Base-by-base conservation (phyloP, 2,797 vertebrate genomes). In the Hydrophis major region DNA sequence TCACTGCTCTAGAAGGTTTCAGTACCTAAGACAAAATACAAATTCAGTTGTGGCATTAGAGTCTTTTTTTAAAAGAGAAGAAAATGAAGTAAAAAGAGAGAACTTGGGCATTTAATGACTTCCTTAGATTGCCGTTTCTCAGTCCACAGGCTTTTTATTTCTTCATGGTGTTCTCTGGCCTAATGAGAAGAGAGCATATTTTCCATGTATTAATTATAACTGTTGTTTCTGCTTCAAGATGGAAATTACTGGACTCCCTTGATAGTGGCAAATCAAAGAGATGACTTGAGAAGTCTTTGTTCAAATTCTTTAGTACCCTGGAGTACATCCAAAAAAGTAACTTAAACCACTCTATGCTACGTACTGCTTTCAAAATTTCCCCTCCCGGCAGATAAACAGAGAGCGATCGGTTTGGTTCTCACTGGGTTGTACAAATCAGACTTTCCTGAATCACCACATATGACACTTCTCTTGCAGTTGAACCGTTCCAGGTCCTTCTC, bases 381-480 rank as follows among this genome's bases (percentile, higher is more conserved):
- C 27, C 16, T 88, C 56, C 90, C 66, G 25, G 69, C 13, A 27
- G 28, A 88, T 74, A 83, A 83, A 91, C 22, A 7, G 42, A 93
- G 89, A 90, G 87, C 0, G n/a, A 50, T 3, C 57, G 25, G 60
- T 59, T 90, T 74, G 28, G 87, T 59, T 78, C 56, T 63, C 53
- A 12, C 90, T 94, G 50, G 90, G 28, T 56, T 94, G 25, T 53
- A 91, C 94, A 92, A 66, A 42, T 22, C 42, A 92, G 63, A 95
- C 88, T 27, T 57, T 63, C 93, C 89, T 63, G 63, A 94, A 86
- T 91, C 95, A 93, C 14, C 22, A 69, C 87, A 28, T 55, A 66
- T 78, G 69, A 27, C 86, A 92, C 50, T 78, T 92, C 86, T 92
- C 0, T 2, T 2, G 53, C 11, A 42, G 18, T 93, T 47, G 0